Evolutionary conservation across 2,113 vertebrate species (phyloP).

Genomic region (Pseudorectes ferrugineus): DNA sequence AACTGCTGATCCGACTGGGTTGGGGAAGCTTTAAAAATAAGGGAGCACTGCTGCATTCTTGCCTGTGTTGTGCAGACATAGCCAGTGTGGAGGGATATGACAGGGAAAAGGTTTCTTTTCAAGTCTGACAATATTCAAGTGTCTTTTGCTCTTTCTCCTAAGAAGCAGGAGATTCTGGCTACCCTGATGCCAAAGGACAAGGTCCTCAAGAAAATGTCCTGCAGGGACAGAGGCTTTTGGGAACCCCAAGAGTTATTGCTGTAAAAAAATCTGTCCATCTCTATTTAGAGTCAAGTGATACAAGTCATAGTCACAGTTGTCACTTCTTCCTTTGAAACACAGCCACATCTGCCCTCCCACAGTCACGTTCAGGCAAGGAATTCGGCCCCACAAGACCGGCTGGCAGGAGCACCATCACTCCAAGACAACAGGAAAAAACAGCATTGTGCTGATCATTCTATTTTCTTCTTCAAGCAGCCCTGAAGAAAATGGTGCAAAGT

Average conservation of each 20-base stretch:
- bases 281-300: background rate
- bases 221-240: background rate
- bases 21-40: background rate
- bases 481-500: background rate
- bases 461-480: background rate
- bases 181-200: background rate
- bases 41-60: background rate
- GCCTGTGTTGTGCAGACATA: background rate
- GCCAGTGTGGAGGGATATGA: background rate
- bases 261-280: background rate
- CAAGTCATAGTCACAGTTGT: background rate
- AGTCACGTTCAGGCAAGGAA: background rate
- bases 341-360: background rate
- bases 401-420: background rate
- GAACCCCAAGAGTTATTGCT: background rate
- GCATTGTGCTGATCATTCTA: background rate
- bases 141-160: background rate
- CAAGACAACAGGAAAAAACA: background rate
- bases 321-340: background rate
- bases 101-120: background rate
- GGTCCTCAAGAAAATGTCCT: background rate
- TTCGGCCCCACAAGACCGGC: accelerated
- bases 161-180: background rate
- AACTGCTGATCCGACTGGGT: background rate
- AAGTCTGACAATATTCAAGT: background rate